Conservation (phyloP, 2,797 vertebrate genomes). For the Argya squamiceps region DNA sequence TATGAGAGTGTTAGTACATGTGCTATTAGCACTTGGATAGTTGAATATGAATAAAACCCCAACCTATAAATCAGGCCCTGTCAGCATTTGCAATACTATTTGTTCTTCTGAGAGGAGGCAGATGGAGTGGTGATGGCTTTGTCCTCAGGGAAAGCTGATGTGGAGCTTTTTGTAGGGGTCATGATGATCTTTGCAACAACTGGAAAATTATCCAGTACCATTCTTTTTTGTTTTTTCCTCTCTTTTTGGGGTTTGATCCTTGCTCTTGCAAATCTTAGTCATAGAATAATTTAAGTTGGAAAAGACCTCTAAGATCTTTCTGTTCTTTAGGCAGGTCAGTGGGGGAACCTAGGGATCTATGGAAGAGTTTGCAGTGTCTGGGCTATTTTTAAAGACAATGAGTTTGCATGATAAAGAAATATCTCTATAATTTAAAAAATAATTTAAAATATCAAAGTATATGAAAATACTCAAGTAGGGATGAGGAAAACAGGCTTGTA, state of each 20-base stretch:
- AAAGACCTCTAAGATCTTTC: background rate
- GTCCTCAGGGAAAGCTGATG: background rate
- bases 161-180: background rate
- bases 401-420: background rate
- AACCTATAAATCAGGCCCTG: slow-evolving; percentile 5
- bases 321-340: background rate
- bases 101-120: background rate
- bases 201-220: background rate
- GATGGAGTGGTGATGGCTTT: background rate
- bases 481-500: background rate
- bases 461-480: background rate
- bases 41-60: background rate
- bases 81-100: background rate
- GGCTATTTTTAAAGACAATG: background rate
- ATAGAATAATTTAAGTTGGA: background rate
- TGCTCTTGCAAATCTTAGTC: background rate
- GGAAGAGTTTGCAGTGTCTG: background rate
- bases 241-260: background rate
- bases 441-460: background rate
- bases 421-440: background rate
- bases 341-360: background rate
- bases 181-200: background rate
- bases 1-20: background rate
- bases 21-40: background rate
- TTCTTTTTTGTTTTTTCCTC: rapidly evolving